Evolutionary conservation across 2,113 vertebrate species (phyloP).

Genomic region (Progne subis): DNA sequence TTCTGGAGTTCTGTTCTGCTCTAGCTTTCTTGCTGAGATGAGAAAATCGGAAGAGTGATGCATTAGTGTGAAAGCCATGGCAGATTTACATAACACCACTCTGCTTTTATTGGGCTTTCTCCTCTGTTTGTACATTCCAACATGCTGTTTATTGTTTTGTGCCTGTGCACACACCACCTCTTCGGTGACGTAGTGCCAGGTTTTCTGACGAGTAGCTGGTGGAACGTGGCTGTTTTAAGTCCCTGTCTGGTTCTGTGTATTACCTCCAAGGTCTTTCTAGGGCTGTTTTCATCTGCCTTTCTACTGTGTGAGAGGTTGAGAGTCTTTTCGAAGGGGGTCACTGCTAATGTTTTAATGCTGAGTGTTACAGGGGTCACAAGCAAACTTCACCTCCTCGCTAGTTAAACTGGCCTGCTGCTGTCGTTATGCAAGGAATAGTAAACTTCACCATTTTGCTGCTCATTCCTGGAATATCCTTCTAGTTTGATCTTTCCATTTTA

Average conservation of each 20-base stretch:
- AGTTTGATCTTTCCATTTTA: neutral
- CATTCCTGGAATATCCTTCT: neutral
- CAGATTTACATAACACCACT: conserved; percentile 26
- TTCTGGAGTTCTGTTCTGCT: conserved; percentile 6
- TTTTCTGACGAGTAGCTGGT: neutral
- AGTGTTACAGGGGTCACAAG: neutral
- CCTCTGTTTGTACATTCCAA: neutral
- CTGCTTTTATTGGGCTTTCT: neutral
- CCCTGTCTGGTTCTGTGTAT: neutral
- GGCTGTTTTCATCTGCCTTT: neutral
- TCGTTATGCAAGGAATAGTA: neutral
- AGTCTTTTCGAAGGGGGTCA: neutral
- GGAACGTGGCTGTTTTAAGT: neutral
- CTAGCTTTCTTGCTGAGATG: conserved; percentile 26
- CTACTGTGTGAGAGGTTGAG: neutral
- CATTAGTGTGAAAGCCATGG: neutral
- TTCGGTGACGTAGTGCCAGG: neutral
- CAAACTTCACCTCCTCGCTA: neutral
- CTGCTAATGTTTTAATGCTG: neutral
- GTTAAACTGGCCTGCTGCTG: neutral
- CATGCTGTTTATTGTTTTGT: neutral
- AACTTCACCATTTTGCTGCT: neutral
- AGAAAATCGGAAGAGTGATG: neutral
- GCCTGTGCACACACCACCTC: neutral
- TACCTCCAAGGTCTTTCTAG: neutral